Evolutionary conservation across 2,888 invertebrate genomes (phyloP), one percentile per base, ranked within the genome.

Genomic region (Eristalis arbustorum): DNA sequence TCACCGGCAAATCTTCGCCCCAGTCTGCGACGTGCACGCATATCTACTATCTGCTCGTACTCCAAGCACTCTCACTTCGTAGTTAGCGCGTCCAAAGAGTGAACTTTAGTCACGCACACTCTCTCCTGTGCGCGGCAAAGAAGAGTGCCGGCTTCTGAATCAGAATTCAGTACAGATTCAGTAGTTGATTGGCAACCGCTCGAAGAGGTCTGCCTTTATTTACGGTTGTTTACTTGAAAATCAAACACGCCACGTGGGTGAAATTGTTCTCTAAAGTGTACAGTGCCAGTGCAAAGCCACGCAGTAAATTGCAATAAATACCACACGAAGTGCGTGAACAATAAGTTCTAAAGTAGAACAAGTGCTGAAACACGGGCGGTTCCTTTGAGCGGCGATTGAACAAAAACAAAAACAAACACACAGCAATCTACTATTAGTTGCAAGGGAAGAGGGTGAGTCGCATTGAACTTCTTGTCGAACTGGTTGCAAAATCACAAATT

Each of bases 231-330:
- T 34, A 18, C 23, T 49, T 31, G 11, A 77, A 73, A 75, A 49
- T 18, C 67, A 66, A 62, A 80, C 18, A 18, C 28, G 75, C 88
- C 88, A 88, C 88, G 88, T 88, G 88, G 83, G 83, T 84, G 49
- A n/a, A 42, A 13, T 74, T 37, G 31, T 31, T 31, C 31, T 10
- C 10, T 10, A 31, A n/a, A 31, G 31, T 22, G 61, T 68, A 11
- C n/a, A 63, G 57, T 73, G 42, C 13, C 37, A 57, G n/a, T n/a
- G n/a, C 5, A n/a, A n/a, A 42, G 42, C n/a, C 4, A 18, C 6
- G n/a, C 49, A 18, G 5, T 18, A 18, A 18, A 49, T 18, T 49
- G 49, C n/a, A n/a, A 18, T n/a, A 18, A 49, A 49, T 18, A 8
- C n/a, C 8, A 8, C 8, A n/a, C 42, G 31, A 10, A 31, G 31